Evolutionary conservation across 2,888 invertebrate species (phyloP).

Genomic region (Drosophila basisetae): DNA sequence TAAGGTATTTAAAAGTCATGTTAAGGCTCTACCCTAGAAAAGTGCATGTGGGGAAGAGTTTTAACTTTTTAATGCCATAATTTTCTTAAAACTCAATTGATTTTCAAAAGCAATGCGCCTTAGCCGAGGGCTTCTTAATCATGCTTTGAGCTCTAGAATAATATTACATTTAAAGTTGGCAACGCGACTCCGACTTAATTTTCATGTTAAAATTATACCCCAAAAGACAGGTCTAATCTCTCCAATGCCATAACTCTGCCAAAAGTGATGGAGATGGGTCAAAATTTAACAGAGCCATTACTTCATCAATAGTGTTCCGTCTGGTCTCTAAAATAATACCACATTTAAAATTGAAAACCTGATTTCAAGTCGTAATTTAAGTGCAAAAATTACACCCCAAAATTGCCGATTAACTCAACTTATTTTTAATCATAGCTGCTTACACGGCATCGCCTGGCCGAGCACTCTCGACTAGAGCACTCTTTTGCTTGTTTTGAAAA

Average conservation of each 20-base stretch:
- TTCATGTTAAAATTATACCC: neutral
- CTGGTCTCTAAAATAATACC: neutral
- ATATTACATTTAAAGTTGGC: neutral
- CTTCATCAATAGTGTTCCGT: neutral
- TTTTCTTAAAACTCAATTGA: neutral
- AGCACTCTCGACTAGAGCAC: neutral
- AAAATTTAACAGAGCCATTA: neutral
- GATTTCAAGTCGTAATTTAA: neutral
- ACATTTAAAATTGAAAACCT: neutral
- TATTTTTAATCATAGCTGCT: neutral
- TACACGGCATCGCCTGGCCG: neutral
- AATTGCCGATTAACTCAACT: neutral
- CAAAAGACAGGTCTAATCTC: neutral
- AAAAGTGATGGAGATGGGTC: neutral
- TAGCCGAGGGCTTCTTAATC: neutral
- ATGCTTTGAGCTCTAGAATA: neutral
- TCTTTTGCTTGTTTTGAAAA: conserved; percentile 31
- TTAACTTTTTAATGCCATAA: too few relatives aligned
- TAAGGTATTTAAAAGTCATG: neutral
- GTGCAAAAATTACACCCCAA: neutral
- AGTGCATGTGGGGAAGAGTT: too few relatives aligned
- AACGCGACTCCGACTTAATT: neutral
- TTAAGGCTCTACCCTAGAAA: neutral
- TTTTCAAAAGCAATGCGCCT: neutral
- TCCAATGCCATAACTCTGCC: neutral